Evolutionary conservation across 2,888 invertebrate species (phyloP), one percentile per base, ranked within the genome.

Genomic region (Agelastica alni): DNA sequence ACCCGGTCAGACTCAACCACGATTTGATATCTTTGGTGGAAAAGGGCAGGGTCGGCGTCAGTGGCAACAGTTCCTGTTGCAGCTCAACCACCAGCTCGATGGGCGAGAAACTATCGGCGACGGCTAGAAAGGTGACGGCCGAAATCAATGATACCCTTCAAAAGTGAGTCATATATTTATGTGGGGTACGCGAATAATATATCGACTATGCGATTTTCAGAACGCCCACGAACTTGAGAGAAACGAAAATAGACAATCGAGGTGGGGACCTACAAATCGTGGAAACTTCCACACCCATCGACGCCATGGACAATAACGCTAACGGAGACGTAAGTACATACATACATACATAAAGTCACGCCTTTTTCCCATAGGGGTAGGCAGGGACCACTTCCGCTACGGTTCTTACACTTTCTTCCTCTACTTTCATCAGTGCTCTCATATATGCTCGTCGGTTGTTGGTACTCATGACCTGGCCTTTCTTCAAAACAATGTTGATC

Each of bases 241-340:
- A 85, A 77, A 85, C 86, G 13, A 83, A 81, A 77, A 85, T 86
- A 59, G 87, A 86, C 73, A 76, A 79, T 73, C 78, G 77, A 49
- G 77, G 72, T 20, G 64, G 66, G 51, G 70, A 70, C 44, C 74
- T 73, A 59, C 68, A 68, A 55, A 70, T 71, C 56, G 59, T 65
- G 5, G 70, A 71, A 36, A 66, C 67, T 30, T 61, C 59, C 17
- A 58, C 64, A 43, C 63, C 64, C 1, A 68, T 81, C 48, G 80
- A 81, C 39, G 65, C 70, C 39, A 67, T 67, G 44, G 85, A 86
- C 63, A 82, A 84, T 63, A 83, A 82, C 68, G 82, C 82, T 69
- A 87, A 85, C 62, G 84, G 87, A 79, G 88, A 88, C 77, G 88
- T 88, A 78, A 83, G 83, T 75, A 26, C 20, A 1, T n/a, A n/a